These are phyloP conservation scores for Hydrolagus colliei DNA, from an alignment of 2,797 vertebrate genomes.

Conservation along the genomic window DNA sequence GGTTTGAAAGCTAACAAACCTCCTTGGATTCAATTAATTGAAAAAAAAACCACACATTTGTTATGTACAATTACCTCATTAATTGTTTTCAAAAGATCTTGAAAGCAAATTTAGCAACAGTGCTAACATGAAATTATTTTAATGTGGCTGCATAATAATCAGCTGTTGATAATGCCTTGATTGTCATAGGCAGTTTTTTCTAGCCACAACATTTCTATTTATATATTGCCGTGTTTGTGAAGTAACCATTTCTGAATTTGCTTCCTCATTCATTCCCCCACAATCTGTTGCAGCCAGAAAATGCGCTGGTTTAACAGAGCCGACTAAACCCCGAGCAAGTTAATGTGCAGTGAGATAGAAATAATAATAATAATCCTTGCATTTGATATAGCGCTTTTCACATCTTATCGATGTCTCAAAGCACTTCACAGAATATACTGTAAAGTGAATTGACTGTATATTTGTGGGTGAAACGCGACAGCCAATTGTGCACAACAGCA, in stretches of 20 bases:
- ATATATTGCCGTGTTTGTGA: background rate
- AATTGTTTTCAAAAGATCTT: too few species aligned
- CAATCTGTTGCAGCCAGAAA: slow-evolving; percentile 7
- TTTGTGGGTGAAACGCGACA: too few species aligned
- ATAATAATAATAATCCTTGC: too few species aligned
- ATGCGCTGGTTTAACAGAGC: background rate
- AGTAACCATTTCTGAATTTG: slow-evolving; percentile 3
- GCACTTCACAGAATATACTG: too few species aligned
- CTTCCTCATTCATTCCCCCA: slow-evolving; percentile 7
- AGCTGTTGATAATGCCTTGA: background rate
- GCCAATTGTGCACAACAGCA: too few species aligned
- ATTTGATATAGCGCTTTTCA: too few species aligned
- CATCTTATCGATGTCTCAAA: too few species aligned
- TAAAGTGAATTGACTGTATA: too few species aligned
- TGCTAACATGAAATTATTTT: background rate
- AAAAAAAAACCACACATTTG: background rate
- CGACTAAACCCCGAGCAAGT: too few species aligned
- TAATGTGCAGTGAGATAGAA: too few species aligned
- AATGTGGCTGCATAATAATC: background rate
- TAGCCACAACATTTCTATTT: background rate
- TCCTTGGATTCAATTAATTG: background rate
- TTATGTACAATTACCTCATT: too few species aligned
- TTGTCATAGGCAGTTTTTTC: background rate
- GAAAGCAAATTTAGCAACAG: background rate
- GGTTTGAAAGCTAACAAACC: slow-evolving; percentile 2